A percentile compares a stretch with the other conserved stretches of the same genome.
Conservation (phyloP, 1,140 invertebrate genomes). For the Ridgeia piscesae region DNA sequence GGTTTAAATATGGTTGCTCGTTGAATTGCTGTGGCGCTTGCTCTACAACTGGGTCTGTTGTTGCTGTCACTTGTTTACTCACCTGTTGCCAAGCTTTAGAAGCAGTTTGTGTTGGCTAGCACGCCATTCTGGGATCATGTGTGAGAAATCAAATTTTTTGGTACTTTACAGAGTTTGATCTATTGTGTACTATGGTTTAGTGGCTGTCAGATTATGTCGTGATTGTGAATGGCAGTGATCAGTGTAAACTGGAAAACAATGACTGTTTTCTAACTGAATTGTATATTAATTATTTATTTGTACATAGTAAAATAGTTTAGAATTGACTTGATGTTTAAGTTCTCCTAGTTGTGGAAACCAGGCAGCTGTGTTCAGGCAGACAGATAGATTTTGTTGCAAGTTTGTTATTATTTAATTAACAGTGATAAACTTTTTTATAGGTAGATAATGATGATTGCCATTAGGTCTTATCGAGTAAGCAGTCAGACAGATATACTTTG, state of each 20-base stretch:
- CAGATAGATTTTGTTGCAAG: not conserved
- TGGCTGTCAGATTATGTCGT: not conserved
- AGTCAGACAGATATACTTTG: not conserved
- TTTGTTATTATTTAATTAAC: too few species aligned
- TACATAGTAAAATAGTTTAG: not conserved
- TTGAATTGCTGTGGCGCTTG: not conserved
- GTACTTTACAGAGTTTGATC: not conserved
- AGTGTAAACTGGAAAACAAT: too few species aligned
- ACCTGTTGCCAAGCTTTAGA: not conserved
- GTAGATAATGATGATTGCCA: too few species aligned
- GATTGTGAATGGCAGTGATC: too few species aligned
- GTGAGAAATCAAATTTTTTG: not conserved
- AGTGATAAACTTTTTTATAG: too few species aligned
- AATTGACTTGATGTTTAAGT: not conserved
- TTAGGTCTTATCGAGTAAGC: too few species aligned
- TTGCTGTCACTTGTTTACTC: not conserved
- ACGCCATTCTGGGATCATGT: not conserved
- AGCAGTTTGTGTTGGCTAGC: not conserved
- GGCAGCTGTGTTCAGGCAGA: not conserved
- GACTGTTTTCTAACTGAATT: not conserved
- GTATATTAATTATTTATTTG: too few species aligned
- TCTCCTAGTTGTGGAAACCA: not conserved
- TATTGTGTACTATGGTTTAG: too few species aligned
- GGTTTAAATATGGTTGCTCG: not conserved
- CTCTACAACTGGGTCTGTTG: not conserved